phyloP scores from a whole-genome alignment of 2,888 invertebrate species.

The Sinelater perroti region DNA sequence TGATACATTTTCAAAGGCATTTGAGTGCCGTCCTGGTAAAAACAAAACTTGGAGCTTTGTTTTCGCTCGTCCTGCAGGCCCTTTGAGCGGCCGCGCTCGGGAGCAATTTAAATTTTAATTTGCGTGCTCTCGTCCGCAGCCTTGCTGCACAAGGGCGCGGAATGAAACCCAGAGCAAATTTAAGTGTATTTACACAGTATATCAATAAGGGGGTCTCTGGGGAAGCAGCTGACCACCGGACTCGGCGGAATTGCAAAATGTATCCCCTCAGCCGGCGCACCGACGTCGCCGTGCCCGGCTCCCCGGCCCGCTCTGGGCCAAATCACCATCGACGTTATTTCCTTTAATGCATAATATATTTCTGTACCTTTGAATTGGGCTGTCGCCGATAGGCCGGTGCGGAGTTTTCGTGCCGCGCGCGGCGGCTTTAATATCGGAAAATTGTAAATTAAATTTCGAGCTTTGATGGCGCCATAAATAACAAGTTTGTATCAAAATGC shows the following conservation, averaged over 20 bases:
- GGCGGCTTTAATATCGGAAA: constrained; percentile 14
- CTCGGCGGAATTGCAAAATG: constrained; percentile 59
- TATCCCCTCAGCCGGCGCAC: constrained; percentile 47
- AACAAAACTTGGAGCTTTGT: too few relatives aligned
- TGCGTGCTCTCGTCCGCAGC: not conserved
- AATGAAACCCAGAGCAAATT: constrained; percentile 44
- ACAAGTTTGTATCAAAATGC: constrained; percentile 36
- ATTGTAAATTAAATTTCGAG: constrained; percentile 32
- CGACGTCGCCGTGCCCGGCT: constrained; percentile 38
- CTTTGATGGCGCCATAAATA: constrained; percentile 32
- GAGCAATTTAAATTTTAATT: constrained; percentile 15
- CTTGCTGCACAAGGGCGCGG: constrained; percentile 4
- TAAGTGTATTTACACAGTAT: constrained; percentile 62
- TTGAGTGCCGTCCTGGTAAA: too few relatives aligned
- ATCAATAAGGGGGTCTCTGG: constrained; percentile 60
- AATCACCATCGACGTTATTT: constrained; percentile 47
- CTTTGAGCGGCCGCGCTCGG: too few relatives aligned
- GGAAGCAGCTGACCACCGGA: constrained; percentile 57
- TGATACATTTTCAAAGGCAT: too few relatives aligned
- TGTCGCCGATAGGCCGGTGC: constrained; percentile 36
- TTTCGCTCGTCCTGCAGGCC: too few relatives aligned
- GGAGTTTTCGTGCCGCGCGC: not conserved
- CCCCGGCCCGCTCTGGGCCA: constrained; percentile 1
- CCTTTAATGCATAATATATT: constrained; percentile 59
- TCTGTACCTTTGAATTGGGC: constrained; percentile 50